phyloP scores from a whole-genome alignment of 2,888 invertebrate genomes.

The Pseudeuparius sepicola region DNA sequence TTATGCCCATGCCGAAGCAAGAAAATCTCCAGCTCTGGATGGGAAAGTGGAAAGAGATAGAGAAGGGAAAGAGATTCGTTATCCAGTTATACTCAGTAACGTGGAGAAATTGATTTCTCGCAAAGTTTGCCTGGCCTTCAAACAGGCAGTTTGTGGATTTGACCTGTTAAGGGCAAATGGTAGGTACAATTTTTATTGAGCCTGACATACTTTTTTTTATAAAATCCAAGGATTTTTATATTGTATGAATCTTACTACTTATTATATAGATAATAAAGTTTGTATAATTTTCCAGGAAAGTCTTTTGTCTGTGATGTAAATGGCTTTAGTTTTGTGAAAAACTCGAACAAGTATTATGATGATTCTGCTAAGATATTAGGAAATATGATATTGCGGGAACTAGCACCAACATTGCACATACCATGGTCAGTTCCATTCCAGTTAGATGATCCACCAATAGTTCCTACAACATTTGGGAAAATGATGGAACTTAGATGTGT shows the following conservation, averaged over 20 bases:
- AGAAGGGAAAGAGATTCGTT: conserved; percentile 96
- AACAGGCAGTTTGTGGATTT: conserved; percentile 99
- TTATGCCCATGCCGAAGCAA: conserved; percentile 98
- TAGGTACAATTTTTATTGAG: conserved; percentile 5
- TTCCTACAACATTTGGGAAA: conserved; percentile 97
- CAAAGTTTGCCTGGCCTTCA: conserved; percentile 92
- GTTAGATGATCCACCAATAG: conserved; percentile 95
- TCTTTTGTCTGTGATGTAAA: conserved; percentile 99
- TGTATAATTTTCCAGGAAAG: conserved; percentile 48
- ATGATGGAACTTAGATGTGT: conserved; percentile 92
- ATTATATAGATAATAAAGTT: no score
- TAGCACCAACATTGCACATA: conserved; percentile 92
- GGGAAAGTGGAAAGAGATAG: conserved; percentile 97
- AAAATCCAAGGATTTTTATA: no score
- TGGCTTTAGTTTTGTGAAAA: conserved; percentile 99
- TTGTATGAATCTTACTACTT: no score
- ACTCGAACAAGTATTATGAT: conserved; percentile 99
- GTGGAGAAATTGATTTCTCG: conserved; percentile 96
- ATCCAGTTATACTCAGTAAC: conserved; percentile 95
- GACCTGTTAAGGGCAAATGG: conserved; percentile 96
- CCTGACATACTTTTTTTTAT: no score
- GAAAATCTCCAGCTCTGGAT: conserved; percentile 96
- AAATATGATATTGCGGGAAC: conserved; percentile 91
- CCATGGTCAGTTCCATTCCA: conserved; percentile 98
- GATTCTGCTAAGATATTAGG: conserved; percentile 98